These are phyloP conservation scores for Astropecten irregularis DNA, from an alignment of 53 echinoderm and acorn worm species.

Conservation along the genomic window DNA sequence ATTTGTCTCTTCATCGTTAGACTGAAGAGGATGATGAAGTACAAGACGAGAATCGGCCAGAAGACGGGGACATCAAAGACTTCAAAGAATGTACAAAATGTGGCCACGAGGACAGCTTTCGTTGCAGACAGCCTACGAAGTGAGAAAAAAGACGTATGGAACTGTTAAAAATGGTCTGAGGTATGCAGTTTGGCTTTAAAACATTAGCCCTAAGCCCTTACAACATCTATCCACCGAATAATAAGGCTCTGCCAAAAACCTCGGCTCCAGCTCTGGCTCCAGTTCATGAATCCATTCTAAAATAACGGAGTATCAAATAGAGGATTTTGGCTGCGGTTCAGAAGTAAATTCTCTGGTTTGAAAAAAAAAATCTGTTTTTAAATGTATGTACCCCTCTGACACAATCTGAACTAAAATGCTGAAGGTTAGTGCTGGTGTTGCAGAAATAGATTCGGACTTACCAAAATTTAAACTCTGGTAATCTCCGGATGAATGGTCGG, in stretches of 20 bases:
- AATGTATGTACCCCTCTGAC: too few relatives aligned
- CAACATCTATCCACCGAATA: too few relatives aligned
- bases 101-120: constrained; percentile 84
- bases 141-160: too few relatives aligned
- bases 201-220: too few relatives aligned
- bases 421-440: too few relatives aligned
- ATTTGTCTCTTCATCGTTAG: constrained; percentile 99
- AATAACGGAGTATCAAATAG: too few relatives aligned
- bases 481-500: constrained; percentile 95
- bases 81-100: constrained; percentile 88
- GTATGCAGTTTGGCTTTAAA: not conserved
- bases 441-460: constrained; percentile 51
- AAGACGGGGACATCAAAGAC: constrained; percentile 98
- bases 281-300: too few relatives aligned
- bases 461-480: constrained; percentile 99
- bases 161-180: not conserved
- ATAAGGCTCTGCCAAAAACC: too few relatives aligned
- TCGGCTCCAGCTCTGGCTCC: too few relatives aligned
- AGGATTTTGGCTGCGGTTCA: too few relatives aligned
- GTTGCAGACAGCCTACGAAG: constrained; percentile 93
- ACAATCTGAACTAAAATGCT: too few relatives aligned
- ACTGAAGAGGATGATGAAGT: constrained; percentile 96
- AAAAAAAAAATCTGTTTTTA: not conserved
- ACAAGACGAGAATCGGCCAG: constrained; percentile 98
- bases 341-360: too few relatives aligned